A percentile compares a stretch with the other conserved stretches of the same genome.
These are phyloP conservation scores for Ciconia nigra DNA, from an alignment of 2,797 vertebrate species.

Conservation along the genomic window DNA sequence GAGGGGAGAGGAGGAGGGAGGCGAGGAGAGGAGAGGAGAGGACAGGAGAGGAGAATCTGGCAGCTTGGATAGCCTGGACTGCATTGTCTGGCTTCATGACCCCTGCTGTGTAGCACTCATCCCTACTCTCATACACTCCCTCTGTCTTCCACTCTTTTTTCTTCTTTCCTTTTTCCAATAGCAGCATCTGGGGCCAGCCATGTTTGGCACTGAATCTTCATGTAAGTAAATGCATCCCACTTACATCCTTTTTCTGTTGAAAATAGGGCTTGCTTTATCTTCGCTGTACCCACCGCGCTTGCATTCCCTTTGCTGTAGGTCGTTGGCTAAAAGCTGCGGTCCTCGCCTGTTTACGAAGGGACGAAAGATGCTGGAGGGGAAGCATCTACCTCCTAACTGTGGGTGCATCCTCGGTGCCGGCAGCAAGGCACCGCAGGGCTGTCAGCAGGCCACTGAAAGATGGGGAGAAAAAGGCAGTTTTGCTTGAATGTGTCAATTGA, in stretches of 20 bases:
- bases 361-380: conserved; percentile 1
- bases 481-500: conserved; percentile 39
- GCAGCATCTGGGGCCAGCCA: conserved; percentile 93
- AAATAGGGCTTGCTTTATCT: conserved; percentile 31
- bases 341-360: conserved; percentile 17
- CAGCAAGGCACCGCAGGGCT: not conserved
- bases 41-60: conserved; percentile 69
- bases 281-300: not conserved
- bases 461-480: not conserved
- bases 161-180: conserved; percentile 76
- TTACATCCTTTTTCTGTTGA: conserved; percentile 50
- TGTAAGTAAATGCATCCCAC: conserved; percentile 89
- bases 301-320: conserved; percentile 34
- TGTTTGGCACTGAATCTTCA: conserved; percentile 99
- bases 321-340: not conserved
- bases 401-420: conserved; percentile 43
- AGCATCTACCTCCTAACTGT: not conserved
- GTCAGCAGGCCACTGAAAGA: conserved; percentile 44
- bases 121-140: conserved; percentile 73
- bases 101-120: conserved; percentile 92
- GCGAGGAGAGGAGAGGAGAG: conserved; percentile 38
- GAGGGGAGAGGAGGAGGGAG: conserved; percentile 46
- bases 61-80: conserved; percentile 83
- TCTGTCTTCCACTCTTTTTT: conserved; percentile 59
- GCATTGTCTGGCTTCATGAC: conserved; percentile 95